These are phyloP conservation scores for Suricata suricatta DNA, from an alignment of 2,113 vertebrate genomes.

Conservation along the genomic window DNA sequence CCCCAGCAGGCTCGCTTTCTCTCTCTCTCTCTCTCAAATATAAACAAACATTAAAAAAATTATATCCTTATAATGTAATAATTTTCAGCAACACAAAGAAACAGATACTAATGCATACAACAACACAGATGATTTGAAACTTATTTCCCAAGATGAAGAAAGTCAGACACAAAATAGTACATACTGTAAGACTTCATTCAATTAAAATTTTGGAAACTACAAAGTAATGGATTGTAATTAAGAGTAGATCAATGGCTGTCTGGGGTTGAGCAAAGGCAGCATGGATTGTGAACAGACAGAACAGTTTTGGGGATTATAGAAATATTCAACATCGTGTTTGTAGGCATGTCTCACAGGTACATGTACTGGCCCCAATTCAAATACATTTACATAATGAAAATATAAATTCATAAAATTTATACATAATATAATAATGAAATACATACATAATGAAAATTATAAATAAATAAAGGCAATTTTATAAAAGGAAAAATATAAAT, in stretches of 20 bases:
- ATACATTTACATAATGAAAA: neutral
- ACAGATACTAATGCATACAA: neutral
- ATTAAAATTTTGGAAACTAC: neutral
- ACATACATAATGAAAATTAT: neutral
- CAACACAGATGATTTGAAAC: neutral
- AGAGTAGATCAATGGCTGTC: neutral
- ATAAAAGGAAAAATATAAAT: neutral
- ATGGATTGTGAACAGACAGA: neutral
- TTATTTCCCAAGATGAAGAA: neutral
- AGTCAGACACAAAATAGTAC: neutral
- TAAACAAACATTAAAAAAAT: neutral
- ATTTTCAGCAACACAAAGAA: neutral
- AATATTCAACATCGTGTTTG: neutral
- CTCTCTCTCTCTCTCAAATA: no score
- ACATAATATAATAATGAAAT: neutral
- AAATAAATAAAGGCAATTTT: neutral
- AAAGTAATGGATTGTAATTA: neutral
- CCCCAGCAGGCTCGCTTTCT: no score
- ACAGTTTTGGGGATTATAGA: neutral
- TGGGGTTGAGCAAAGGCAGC: neutral
- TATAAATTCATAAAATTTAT: neutral
- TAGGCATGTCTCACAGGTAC: neutral
- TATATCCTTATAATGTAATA: neutral
- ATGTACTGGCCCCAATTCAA: neutral
- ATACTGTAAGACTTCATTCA: neutral